Conservation (phyloP, 2,113 vertebrate species). For the Stigmatopora argus region DNA sequence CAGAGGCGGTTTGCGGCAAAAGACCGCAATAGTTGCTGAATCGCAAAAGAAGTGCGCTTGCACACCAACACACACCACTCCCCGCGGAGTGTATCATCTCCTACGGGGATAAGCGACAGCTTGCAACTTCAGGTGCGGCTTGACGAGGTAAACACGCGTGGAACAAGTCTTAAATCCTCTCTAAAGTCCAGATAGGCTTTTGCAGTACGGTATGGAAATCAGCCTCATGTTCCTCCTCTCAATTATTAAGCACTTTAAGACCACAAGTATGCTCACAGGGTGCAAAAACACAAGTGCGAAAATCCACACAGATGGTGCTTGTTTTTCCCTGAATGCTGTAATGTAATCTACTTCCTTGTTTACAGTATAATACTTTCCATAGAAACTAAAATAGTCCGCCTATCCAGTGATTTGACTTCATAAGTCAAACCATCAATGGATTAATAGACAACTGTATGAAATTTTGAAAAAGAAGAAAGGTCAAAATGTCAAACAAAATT, state of each 20-base stretch:
- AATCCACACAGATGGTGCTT: neutral
- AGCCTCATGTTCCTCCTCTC: constrained; percentile 12
- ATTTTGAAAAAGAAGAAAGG: too few relatives aligned
- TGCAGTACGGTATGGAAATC: constrained; percentile 33
- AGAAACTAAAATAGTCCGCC: neutral
- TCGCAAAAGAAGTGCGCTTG: constrained; percentile 27
- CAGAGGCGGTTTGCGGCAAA: constrained; percentile 10
- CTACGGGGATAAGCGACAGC: constrained; percentile 24
- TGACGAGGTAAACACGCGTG: constrained; percentile 41
- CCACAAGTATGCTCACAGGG: neutral
- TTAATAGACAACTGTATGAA: too few relatives aligned
- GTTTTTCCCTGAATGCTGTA: neutral
- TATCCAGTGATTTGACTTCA: too few relatives aligned
- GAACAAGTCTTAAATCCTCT: constrained; percentile 23
- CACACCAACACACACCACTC: constrained; percentile 4
- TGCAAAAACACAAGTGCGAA: neutral
- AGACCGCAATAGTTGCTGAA: constrained; percentile 34
- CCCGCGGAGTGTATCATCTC: constrained; percentile 11
- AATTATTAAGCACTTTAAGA: constrained; percentile 3
- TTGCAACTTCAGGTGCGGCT: constrained; percentile 36
- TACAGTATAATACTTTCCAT: neutral
- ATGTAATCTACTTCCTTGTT: neutral
- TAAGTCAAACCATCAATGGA: too few relatives aligned
- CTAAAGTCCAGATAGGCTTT: constrained; percentile 20
- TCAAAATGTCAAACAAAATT: too few relatives aligned